phyloP scores from a whole-genome alignment of 1,140 invertebrate genomes.

The Eriosoma lanigerum region DNA sequence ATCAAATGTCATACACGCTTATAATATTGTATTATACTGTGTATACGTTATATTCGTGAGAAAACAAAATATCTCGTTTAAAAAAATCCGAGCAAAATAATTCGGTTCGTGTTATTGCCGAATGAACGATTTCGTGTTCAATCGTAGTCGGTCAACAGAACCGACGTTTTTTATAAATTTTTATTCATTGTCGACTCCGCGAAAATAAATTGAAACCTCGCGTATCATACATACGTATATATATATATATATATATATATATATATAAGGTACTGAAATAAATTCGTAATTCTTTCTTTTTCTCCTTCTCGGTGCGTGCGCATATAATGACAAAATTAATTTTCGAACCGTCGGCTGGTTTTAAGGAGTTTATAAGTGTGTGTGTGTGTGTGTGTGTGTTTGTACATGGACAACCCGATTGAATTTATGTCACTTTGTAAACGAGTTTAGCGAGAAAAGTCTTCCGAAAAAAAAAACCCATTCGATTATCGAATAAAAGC shows the following conservation, averaged over 20 bases:
- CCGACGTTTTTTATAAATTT: not conserved
- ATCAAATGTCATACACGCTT: not conserved
- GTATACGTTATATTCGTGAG: not conserved
- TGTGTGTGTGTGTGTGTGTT: not conserved
- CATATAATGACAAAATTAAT: slow-evolving; percentile 17
- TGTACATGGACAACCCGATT: slow-evolving; percentile 30
- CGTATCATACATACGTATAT: too few relatives aligned
- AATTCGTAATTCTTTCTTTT: not conserved
- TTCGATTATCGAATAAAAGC: slow-evolving; percentile 23
- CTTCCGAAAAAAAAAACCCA: not conserved
- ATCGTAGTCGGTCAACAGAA: not conserved
- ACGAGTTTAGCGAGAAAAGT: slow-evolving; percentile 35
- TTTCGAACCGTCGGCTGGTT: not conserved
- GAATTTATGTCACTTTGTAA: slow-evolving; percentile 31
- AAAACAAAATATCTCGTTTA: slow-evolving; percentile 7
- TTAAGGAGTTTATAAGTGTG: not conserved
- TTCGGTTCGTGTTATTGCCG: slow-evolving; percentile 27
- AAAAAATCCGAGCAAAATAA: slow-evolving; percentile 17
- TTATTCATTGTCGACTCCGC: slow-evolving; percentile 1
- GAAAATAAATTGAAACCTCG: slow-evolving; percentile 22
- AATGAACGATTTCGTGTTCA: not conserved
- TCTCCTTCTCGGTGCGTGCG: not conserved
- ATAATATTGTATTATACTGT: not conserved
- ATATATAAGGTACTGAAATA: too few relatives aligned
- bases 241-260: too few relatives aligned